Conservation (phyloP, 1,140 invertebrate genomes). For the Cydia strobilella region DNA sequence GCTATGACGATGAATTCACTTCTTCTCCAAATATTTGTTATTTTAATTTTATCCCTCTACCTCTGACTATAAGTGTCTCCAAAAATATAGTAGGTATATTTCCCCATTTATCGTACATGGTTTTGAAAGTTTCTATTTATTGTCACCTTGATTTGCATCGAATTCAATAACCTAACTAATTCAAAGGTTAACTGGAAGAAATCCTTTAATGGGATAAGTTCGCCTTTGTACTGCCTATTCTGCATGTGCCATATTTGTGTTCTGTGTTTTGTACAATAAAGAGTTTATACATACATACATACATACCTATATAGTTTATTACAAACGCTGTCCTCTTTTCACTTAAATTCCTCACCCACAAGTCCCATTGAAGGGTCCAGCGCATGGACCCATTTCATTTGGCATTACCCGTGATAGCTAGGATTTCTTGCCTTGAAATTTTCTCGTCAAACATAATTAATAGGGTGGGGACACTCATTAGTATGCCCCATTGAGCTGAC, state of each 20-base stretch:
- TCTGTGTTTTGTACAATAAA: too few relatives aligned
- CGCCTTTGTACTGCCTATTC: too few relatives aligned
- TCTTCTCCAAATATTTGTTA: too few relatives aligned
- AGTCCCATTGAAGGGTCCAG: constrained; percentile 56
- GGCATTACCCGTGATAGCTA: constrained; percentile 68
- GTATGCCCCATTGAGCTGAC: constrained; percentile 60
- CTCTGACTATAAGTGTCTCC: too few relatives aligned
- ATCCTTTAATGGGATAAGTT: too few relatives aligned
- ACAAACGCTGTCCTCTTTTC: constrained; percentile 33
- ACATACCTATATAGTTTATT: neutral
- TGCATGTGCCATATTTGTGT: too few relatives aligned
- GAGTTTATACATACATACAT: too few relatives aligned
- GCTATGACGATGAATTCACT: too few relatives aligned
- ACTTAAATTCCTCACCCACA: constrained; percentile 32
- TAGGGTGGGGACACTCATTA: constrained; percentile 60
- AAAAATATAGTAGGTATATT: too few relatives aligned
- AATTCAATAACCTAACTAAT: neutral
- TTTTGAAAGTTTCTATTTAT: neutral
- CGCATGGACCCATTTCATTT: constrained; percentile 71
- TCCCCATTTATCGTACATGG: too few relatives aligned
- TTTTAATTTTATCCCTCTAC: too few relatives aligned
- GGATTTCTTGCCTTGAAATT: constrained; percentile 73
- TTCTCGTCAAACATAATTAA: constrained; percentile 72
- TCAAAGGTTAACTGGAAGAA: too few relatives aligned
- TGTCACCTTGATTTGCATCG: neutral